Conservation (phyloP, 2,888 invertebrate genomes). For the Thecocarcelia acutangulata region DNA sequence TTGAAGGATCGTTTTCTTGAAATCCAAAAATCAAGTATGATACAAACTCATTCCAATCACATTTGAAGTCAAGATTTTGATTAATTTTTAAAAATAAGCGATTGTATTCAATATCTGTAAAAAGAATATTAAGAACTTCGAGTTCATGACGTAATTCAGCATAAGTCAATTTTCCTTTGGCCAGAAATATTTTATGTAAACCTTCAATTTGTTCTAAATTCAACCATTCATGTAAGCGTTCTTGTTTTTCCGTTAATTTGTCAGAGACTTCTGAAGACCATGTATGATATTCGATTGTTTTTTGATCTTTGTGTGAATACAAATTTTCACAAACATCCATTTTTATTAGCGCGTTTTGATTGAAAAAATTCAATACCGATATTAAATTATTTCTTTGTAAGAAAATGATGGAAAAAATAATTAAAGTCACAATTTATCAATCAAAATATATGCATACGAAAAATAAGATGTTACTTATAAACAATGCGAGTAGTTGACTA, state of each 20-base stretch:
- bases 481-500: too few relatives aligned
- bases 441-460: too few relatives aligned
- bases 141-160: constrained; percentile 75
- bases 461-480: too few relatives aligned
- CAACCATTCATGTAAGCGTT: constrained; percentile 78
- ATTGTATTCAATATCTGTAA: constrained; percentile 83
- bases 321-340: constrained; percentile 52
- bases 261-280: constrained; percentile 73
- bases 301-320: constrained; percentile 48
- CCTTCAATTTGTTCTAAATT: constrained; percentile 75
- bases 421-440: too few relatives aligned
- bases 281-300: constrained; percentile 74
- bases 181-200: constrained; percentile 73
- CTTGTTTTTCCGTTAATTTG: constrained; percentile 72
- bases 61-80: constrained; percentile 83
- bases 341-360: neutral
- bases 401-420: neutral
- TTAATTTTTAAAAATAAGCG: constrained; percentile 86
- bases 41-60: constrained; percentile 89
- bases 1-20: constrained; percentile 85
- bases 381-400: constrained; percentile 22
- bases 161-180: constrained; percentile 72
- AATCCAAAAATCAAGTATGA: constrained; percentile 89
- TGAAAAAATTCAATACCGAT: neutral
- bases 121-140: constrained; percentile 72